Base-by-base conservation (phyloP, 2,113 vertebrate genomes). In the Todiramphus saurophagus region DNA sequence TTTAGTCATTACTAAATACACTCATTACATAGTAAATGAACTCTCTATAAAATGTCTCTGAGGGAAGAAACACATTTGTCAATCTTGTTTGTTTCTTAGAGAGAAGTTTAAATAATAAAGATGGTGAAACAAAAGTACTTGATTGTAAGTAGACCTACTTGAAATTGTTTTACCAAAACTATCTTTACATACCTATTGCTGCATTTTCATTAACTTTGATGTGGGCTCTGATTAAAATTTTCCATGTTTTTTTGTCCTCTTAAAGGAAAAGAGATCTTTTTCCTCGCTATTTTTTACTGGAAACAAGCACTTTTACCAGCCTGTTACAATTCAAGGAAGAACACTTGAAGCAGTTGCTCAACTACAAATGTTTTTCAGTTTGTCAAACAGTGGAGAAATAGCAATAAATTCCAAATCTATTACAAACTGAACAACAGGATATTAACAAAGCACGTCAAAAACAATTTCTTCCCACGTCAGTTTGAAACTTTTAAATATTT, bases 371-470 rank as follows among this genome's bases (percentile, higher is more conserved):
- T 67, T 89, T 77, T 93, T 31, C n/a, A 25, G n/a, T 91, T 81
- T 93, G 48, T 72, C 55, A 67, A 73, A 85, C 44, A 93, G 53
- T 30, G n/a, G 50, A 96, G 62, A 96, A 96, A 78, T 72, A 90
- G 81, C 50, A 33, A 48, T 53, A 55, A 94, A 93, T 94, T 94
- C 68, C 62, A 90, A 95, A 93, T 78, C 76, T 95, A 83, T 96
- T 97, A 92, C 81, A 90, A 96, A 80, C 25, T 83, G 69, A 97
- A 85, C 69, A 96, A 96, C 82, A 93, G n/a, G 51, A 96, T 96
- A 96, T 96, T 97, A 98, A 96, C 94, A 98, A 97, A 97, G 90
- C 96, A 97, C 97, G 97, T 98, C 86, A 97, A 97, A 97, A 93
- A 11, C 96, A 90, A 96, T 97, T 96, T 97, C 96, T 97, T 93